Evolutionary conservation across 1,140 invertebrate genomes (phyloP), one percentile per base, ranked within the genome.

Genomic region (Zaprionus ornatus): DNA sequence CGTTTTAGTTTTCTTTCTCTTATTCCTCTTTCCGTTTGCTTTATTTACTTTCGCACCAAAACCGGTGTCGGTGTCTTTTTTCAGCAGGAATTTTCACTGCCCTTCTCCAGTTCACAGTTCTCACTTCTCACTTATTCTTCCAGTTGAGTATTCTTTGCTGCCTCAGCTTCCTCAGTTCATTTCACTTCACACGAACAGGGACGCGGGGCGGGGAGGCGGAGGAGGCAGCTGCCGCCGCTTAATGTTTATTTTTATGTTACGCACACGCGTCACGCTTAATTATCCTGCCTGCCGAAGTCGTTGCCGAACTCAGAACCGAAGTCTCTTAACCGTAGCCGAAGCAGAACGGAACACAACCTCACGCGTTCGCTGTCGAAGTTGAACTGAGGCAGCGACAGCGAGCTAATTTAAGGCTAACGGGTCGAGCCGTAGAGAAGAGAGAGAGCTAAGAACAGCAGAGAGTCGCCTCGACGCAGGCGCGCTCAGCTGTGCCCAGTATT

Each of bases 251-350:
- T 86, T 87, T 80, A 87, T 87, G 83, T 80, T 87, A 87, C 83
- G 83, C 83, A 87, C 83, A 87, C 83, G 83, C 83, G 83, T 87
- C 83, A 87, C 83, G 84, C 83, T 87, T 88, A 88, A 87, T 87
- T 87, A 83, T 83, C 84, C 84, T 87, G 69, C 72, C 45, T 23
- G 45, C 45, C 45, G 45, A 50, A 19, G 45, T 13, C 19, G 19
- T 12, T 9, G 45, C 17, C 19, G 9, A 13, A 21, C 19, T 1
- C 19, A 13, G 5, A 23, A n/a, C 40, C 40, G 40, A 45, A 45
- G 40, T 7, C 40, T n/a, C 15, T 15, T 42, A 10, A 2, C 40
- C 40, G 40, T 17, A 42, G 12, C 13, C 37, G 37, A 40, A 40
- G 19, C 10, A 13, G 6, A 50, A 19, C 45, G 19, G 0, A 50